Evolutionary conservation across 2,797 vertebrate species (phyloP).

Genomic region (Aphelocoma californica): DNA sequence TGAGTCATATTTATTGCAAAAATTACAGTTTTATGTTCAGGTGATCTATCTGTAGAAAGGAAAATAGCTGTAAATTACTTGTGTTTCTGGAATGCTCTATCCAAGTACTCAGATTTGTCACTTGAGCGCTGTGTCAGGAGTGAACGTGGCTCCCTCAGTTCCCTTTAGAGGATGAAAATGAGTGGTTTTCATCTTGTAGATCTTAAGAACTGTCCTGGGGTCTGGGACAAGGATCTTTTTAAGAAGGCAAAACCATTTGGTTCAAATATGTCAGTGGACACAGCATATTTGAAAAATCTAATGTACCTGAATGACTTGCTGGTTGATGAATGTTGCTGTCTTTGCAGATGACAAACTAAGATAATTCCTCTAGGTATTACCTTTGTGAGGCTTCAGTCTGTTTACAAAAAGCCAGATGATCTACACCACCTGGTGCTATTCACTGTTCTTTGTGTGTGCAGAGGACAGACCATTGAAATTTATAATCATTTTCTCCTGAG

Average conservation of each 20-base stretch:
- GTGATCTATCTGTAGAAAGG: constrained; percentile 1
- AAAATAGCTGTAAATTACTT: constrained; percentile 5
- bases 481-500: constrained; percentile 2
- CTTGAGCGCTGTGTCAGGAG: background rate
- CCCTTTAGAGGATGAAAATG: background rate
- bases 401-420: constrained; percentile 59
- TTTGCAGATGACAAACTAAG: constrained; percentile 48
- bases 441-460: constrained; percentile 30
- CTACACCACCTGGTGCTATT: constrained; percentile 46
- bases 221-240: constrained; percentile 10
- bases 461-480: constrained; percentile 43
- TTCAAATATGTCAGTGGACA: background rate
- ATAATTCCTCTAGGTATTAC: constrained; percentile 57
- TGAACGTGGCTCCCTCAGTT: background rate
- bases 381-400: constrained; percentile 43
- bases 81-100: background rate
- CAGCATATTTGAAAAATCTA: constrained; percentile 30
- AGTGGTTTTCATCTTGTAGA: background rate
- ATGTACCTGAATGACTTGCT: background rate
- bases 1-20: constrained; percentile 18
- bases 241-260: background rate
- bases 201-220: background rate
- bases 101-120: background rate
- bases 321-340: constrained; percentile 48
- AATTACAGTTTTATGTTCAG: constrained; percentile 13